Percentiles rank a stretch among this genome's conserved stretches.
Conservation (phyloP, 2,888 invertebrate species). For the Polydrusus pterygomalis region DNA sequence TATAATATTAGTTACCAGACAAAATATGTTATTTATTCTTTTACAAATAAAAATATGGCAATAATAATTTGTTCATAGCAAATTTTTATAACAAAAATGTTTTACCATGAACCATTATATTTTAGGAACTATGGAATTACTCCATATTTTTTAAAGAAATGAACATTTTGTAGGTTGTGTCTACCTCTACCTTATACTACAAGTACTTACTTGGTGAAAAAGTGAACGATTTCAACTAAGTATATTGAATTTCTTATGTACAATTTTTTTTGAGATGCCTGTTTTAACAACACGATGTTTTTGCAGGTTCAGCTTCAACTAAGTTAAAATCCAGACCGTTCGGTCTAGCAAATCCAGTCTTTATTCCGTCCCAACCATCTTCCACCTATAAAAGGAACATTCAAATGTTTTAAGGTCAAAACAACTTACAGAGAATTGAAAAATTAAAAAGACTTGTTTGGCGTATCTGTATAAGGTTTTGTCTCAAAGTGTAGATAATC, state of each 20-base stretch:
- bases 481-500: too few relatives aligned
- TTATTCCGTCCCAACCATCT: constrained; percentile 98
- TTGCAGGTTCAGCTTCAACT: constrained; percentile 91
- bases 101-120: not conserved
- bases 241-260: constrained; percentile 27
- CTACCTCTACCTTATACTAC: constrained; percentile 13
- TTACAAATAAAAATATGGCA: not conserved
- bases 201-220: constrained; percentile 35
- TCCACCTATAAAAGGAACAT: constrained; percentile 73
- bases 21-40: too few relatives aligned
- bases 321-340: constrained; percentile 89
- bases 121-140: constrained; percentile 10
- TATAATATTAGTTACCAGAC: too few relatives aligned
- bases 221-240: constrained; percentile 30
- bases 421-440: too few relatives aligned
- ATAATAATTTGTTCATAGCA: not conserved
- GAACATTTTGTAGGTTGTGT: not conserved
- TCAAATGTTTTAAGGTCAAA: too few relatives aligned
- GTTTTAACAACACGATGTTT: constrained; percentile 88
- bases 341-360: constrained; percentile 90
- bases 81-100: not conserved
- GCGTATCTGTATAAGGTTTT: too few relatives aligned
- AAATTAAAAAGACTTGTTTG: too few relatives aligned
- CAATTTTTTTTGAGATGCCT: constrained; percentile 14
- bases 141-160: constrained; percentile 3